Conservation (phyloP, 2,797 vertebrate species). For the Phataginus tetradactyla region DNA sequence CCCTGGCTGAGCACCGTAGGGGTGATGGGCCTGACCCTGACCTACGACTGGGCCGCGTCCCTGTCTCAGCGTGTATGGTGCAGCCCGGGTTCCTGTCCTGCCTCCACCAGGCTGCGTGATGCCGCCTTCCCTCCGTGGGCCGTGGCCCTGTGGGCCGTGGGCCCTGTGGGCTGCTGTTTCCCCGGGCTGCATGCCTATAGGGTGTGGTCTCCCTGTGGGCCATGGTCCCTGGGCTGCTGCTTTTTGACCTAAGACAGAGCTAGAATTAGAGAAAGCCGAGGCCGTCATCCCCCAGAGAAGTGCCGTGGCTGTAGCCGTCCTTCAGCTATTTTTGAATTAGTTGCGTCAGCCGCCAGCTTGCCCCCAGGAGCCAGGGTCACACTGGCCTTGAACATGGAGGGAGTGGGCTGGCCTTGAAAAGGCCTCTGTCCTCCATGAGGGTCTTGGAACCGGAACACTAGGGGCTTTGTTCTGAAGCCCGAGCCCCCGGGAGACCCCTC, state of each 20-base stretch:
- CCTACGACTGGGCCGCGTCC: too few relatives aligned
- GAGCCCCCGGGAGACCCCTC: not conserved
- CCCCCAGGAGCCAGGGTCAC: not conserved
- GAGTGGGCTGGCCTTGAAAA: not conserved
- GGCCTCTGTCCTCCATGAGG: constrained; percentile 43
- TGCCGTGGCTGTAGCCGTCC: fast-evolving
- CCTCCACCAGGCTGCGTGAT: too few relatives aligned
- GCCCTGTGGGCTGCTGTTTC: not conserved
- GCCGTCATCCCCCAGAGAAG: not conserved
- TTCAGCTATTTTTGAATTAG: not conserved
- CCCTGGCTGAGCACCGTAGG: too few relatives aligned
- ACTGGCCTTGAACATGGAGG: not conserved
- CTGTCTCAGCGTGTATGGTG: too few relatives aligned
- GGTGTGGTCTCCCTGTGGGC: not conserved
- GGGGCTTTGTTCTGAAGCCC: constrained; percentile 56
- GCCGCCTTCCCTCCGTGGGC: not conserved
- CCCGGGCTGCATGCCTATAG: fast-evolving
- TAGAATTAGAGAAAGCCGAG: not conserved
- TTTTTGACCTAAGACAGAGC: not conserved
- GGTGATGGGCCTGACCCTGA: too few relatives aligned
- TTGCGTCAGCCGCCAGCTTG: not conserved
- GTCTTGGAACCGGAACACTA: not conserved
- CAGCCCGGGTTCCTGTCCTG: too few relatives aligned
- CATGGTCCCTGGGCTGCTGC: not conserved
- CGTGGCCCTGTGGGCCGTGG: too few relatives aligned